Percentiles rank a stretch among this genome's conserved stretches.
These are phyloP conservation scores for Strongylocentrotus purpuratus DNA, from an alignment of 35 echinoderm and acorn worm genomes.

Conservation along the genomic window DNA sequence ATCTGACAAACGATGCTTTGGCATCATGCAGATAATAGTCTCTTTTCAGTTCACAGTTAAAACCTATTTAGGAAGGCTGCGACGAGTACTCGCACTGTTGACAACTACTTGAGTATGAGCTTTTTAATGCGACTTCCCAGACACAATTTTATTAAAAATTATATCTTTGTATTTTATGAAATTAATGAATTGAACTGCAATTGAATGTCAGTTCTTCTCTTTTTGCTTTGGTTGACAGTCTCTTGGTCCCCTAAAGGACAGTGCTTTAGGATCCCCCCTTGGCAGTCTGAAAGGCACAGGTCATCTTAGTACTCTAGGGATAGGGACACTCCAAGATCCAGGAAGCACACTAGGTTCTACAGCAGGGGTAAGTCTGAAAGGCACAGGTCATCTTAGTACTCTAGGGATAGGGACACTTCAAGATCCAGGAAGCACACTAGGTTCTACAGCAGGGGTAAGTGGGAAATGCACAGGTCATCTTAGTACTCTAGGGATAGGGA, in stretches of 20 bases:
- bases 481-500: no score
- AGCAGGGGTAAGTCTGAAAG: slow-evolving; percentile 55
- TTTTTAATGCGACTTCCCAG: neutral
- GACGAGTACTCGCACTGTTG: no score
- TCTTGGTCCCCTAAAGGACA: slow-evolving; percentile 80
- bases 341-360: slow-evolving; percentile 64
- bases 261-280: slow-evolving; percentile 64
- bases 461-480: no score
- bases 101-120: no score
- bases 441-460: slow-evolving; percentile 71
- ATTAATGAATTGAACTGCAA: no score
- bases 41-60: slow-evolving; percentile 20
- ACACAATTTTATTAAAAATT: neutral
- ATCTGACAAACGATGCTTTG: neutral
- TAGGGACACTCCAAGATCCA: slow-evolving; percentile 58
- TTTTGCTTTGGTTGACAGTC: slow-evolving; percentile 38
- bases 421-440: no score
- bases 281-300: slow-evolving; percentile 65
- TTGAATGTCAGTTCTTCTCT: neutral
- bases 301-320: slow-evolving; percentile 63
- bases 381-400: no score
- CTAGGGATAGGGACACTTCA: no score
- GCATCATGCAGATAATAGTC: neutral
- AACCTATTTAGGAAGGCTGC: no score
- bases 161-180: neutral